Conservation (phyloP, 2,888 invertebrate species). For the Geotrupes spiniger region DNA sequence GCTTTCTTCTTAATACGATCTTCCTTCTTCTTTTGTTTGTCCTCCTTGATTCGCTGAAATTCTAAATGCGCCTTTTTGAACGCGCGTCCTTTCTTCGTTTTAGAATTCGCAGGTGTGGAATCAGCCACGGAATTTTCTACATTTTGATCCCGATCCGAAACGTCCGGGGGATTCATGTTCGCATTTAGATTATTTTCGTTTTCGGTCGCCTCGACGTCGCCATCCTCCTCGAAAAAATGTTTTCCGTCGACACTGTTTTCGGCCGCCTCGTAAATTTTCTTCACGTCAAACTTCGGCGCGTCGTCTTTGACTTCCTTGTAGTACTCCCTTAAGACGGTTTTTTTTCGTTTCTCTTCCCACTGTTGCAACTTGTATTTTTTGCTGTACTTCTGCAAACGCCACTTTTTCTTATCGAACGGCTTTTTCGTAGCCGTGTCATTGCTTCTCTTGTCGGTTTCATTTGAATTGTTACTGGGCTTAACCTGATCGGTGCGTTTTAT, state of each 20-base stretch:
- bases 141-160: conserved; percentile 17
- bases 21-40: conserved; percentile 54
- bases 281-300: conserved; percentile 51
- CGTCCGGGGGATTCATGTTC: background rate
- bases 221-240: conserved; percentile 19
- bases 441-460: background rate
- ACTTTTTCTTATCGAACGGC: conserved; percentile 66
- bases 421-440: conserved; percentile 49
- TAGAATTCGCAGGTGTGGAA: background rate
- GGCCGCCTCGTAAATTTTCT: conserved; percentile 52
- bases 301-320: conserved; percentile 55
- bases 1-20: conserved; percentile 53
- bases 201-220: conserved; percentile 26
- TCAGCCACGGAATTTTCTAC: conserved; percentile 28
- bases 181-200: conserved; percentile 30
- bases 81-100: conserved; percentile 42
- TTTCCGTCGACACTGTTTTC: conserved; percentile 17
- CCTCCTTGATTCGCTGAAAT: conserved; percentile 56
- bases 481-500: conserved; percentile 10
- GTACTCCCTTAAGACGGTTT: conserved; percentile 56
- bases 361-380: conserved; percentile 67
- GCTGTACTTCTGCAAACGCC: conserved; percentile 66
- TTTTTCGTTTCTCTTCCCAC: conserved; percentile 66
- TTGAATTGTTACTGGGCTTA: background rate
- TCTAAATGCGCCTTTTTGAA: conserved; percentile 56